A percentile compares a stretch with the other conserved stretches of the same genome.
These are phyloP conservation scores for Propithecus deckenii DNA, from an alignment of 2,797 vertebrate genomes.

Conservation along the genomic window DNA sequence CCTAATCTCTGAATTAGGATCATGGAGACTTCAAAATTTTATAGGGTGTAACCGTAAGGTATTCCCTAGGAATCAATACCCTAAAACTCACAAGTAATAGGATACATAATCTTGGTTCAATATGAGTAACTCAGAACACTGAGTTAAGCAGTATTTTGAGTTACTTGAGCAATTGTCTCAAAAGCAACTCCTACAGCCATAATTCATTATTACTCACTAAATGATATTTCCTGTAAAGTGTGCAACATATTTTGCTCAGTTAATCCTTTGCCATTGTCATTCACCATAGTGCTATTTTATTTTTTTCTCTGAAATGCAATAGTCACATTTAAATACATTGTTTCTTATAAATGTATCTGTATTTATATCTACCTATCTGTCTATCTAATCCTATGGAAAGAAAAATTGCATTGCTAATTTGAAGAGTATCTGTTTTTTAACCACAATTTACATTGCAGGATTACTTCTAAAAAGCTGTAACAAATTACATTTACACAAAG, in stretches of 20 bases:
- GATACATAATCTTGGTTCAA: neutral
- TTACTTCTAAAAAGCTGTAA: neutral
- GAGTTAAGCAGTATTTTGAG: too few species aligned
- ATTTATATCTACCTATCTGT: neutral
- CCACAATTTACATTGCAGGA: neutral
- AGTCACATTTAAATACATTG: neutral
- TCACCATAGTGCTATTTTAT: neutral
- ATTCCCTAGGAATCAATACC: neutral
- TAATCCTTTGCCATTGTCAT: neutral
- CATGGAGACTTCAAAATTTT: neutral
- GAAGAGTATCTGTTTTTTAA: neutral
- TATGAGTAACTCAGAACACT: neutral
- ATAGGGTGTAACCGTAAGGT: neutral
- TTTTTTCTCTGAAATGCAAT: neutral
- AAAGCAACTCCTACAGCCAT: neutral
- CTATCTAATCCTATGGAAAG: neutral
- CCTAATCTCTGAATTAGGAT: neutral
- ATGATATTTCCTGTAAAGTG: neutral
- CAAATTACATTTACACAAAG: neutral
- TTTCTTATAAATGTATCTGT: neutral
- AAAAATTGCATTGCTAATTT: neutral
- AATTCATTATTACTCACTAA: neutral
- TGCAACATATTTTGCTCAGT: neutral
- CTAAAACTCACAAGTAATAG: neutral
- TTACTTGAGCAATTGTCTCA: neutral